Base-by-base conservation (phyloP, 1,140 invertebrate species). In the Brachionus calyciflorus region DNA sequence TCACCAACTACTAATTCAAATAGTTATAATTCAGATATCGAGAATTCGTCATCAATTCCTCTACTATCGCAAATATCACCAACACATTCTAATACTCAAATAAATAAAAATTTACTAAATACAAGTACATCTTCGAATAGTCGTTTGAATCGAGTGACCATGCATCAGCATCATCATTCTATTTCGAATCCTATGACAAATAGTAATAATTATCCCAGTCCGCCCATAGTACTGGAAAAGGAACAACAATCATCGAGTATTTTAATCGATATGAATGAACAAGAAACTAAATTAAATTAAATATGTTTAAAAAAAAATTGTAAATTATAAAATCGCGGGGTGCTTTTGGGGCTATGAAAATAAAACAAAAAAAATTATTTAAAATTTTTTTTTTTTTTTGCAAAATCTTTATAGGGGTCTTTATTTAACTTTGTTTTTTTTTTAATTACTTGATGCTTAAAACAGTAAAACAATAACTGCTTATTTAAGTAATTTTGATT, bases 141-240 rank as follows among this genome's bases (percentile, higher is more conserved):
- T 21, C 26, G 40, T 5, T 24, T 28, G 2, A 65, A 65, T 44
- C 60, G 33, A 26, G 21, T 10, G 28, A 37, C 17, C 19, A 17
- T 24, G 3, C 60, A 65, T 44, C 60, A 65, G 19, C 60, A 65
- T 44, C 37, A 65, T 65, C 60, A 65, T 44, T 65, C 60, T 10
- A 65, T 65, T 24, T 65, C 60, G 9, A 65, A 65, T 65, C 60
- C 60, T 19, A 65, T 63, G n/a, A n/a, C 55, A 26, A 24, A 37
- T 33, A 65, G n/a, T 37, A 19, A 17, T 3, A 33, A 17, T 9
- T 37, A 37, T 60, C 33, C 28, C 7, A 60, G 30, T 65, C 10
- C 33, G 9, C 33, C 21, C n/a, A n/a, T n/a, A n/a, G n/a, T n/a
- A n/a, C n/a, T 41, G 0, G 37, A 44, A 19, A 28, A 14, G 12